Conservation (phyloP, 2,888 invertebrate genomes). For the Drosophila neonasuta region DNA sequence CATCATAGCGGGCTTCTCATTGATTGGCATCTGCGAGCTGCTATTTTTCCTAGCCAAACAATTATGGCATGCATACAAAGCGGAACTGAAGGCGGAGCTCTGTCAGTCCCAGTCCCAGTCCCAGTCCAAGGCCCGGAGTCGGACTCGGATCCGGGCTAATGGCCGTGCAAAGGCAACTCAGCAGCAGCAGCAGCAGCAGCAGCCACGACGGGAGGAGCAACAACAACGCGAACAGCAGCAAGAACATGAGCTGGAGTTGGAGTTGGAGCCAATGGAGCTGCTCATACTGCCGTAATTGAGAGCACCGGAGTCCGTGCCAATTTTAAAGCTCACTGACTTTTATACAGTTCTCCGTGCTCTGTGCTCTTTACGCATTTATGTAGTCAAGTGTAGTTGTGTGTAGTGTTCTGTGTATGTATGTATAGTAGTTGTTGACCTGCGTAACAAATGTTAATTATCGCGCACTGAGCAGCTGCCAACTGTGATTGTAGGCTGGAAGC, state of each 20-base stretch:
- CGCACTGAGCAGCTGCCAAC: constrained; percentile 55
- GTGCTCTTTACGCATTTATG: constrained; percentile 36
- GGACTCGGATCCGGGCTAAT: constrained; percentile 41
- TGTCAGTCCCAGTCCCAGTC: constrained; percentile 19
- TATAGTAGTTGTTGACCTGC: constrained; percentile 46
- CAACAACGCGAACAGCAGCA: not conserved
- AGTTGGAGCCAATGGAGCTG: constrained; percentile 26
- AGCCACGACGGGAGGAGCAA: no score
- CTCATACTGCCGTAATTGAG: constrained; percentile 5
- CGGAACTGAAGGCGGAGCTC: constrained; percentile 60
- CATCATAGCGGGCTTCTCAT: constrained; percentile 86
- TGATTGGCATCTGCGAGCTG: constrained; percentile 85
- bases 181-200: constrained; percentile 20
- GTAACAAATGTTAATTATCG: constrained; percentile 65
- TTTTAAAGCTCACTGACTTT: constrained; percentile 77
- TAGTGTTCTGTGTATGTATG: constrained; percentile 25
- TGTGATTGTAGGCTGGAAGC: constrained; percentile 51
- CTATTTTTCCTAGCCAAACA: constrained; percentile 84
- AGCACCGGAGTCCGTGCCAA: constrained; percentile 54
- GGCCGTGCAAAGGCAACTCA: constrained; percentile 55
- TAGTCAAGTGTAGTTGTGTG: constrained; percentile 4
- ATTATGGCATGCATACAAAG: constrained; percentile 74
- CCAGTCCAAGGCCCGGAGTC: constrained; percentile 12
- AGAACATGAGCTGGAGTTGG: constrained; percentile 12
- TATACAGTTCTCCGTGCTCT: constrained; percentile 44